Conservation (phyloP, 1,140 invertebrate species). For the Danaus plexippus region DNA sequence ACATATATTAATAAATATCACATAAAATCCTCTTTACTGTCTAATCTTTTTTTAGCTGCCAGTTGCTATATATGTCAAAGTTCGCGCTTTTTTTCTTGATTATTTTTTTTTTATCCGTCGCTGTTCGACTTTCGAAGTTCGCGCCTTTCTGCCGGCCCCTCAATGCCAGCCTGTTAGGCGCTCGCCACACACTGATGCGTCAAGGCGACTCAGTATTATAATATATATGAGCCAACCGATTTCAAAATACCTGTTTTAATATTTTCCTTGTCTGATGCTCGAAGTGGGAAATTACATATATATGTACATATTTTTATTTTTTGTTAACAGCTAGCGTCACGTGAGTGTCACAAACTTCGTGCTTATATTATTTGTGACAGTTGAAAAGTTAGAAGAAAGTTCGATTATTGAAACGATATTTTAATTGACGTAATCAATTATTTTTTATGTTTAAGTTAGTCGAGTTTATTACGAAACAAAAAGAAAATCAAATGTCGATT, state of each 20-base stretch:
- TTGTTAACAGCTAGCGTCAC: too few species aligned
- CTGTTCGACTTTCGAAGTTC: slow-evolving; percentile 10
- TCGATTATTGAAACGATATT: too few species aligned
- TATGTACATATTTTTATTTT: too few species aligned
- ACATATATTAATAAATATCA: slow-evolving; percentile 17
- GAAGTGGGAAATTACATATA: too few species aligned
- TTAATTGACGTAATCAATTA: too few species aligned
- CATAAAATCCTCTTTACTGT: slow-evolving; percentile 13
- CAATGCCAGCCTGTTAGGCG: slow-evolving; percentile 17
- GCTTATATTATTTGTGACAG: too few species aligned
- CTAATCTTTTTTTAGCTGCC: slow-evolving; percentile 3
- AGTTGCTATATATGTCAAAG: slow-evolving; percentile 2
- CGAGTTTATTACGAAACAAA: too few species aligned
- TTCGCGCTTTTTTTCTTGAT: slow-evolving; percentile 1
- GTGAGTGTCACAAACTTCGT: too few species aligned
- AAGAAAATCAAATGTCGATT: too few species aligned
- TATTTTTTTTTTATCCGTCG: slow-evolving; percentile 10
- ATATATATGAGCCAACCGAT: slow-evolving; percentile 15
- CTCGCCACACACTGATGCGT: slow-evolving; percentile 26
- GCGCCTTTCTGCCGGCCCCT: neutral
- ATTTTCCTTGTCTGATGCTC: slow-evolving; percentile 1
- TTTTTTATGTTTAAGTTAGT: too few species aligned
- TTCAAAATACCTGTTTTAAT: slow-evolving; percentile 7
- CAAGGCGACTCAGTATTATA: slow-evolving; percentile 29
- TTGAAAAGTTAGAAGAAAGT: too few species aligned